Evolutionary conservation across 1,140 invertebrate species (phyloP), one percentile per base, ranked within the genome.

Genomic region (Nephotettix cincticeps): DNA sequence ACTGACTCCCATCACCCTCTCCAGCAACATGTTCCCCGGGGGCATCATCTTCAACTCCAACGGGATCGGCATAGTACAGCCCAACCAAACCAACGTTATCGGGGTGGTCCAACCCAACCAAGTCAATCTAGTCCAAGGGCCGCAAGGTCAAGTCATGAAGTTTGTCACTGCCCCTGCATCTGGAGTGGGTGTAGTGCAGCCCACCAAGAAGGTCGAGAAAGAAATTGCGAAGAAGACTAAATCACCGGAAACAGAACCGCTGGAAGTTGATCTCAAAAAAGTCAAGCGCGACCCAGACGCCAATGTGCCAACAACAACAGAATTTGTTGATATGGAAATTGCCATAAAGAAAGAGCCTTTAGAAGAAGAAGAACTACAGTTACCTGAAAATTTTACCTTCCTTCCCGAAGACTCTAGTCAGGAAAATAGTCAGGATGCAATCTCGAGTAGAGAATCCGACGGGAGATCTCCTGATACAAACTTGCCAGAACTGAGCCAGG

Each of bases 321-420:
- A 61, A n/a, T 61, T 61, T 28, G 56, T 61, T 6, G 27, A 61
- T 28, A 61, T 61, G 56, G 56, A 61, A 25, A n/a, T 61, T 3
- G 21, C 56, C 1, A 23, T 61, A 4, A 61, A 61, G 23, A 25
- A 4, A 27, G 56, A 61, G 28, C 56, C 56, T 25, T 11, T 61
- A 25, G 56, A 61, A 25, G 21, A 11, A 61, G 56, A 61, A 4
- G 56, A 61, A 29, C 6, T 61, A 14, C 21, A 61, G 14, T 21
- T 51, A 19, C 47, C 47, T 21, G 47, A 51, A 6, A 14, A 2
- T 6, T 29, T 9, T 61, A 6, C 13, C 25, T 61, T 27, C 27
- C 56, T 61, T 2, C 27, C 56, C 4, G 56, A 61, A 27, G 56
- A 61, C 9, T 27, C 27, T 61, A 36, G 32, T 36, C 4, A 14